Conservation (phyloP, 2,888 invertebrate species). For the Ditylenchus weischeri region DNA sequence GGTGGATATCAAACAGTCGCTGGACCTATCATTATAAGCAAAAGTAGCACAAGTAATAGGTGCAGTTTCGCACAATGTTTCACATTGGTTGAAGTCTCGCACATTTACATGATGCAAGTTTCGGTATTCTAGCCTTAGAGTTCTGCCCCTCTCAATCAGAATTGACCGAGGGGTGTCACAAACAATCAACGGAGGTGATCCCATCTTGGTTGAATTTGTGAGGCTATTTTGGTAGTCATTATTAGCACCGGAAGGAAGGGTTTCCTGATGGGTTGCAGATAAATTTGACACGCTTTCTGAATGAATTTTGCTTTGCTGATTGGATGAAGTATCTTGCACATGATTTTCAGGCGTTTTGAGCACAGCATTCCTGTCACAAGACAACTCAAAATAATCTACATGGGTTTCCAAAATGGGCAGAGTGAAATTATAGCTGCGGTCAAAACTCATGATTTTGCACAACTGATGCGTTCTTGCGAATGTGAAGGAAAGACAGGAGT, state of each 20-base stretch:
- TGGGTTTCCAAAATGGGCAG: slow-evolving; percentile 35
- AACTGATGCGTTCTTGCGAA: slow-evolving; percentile 19
- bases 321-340: too few relatives aligned
- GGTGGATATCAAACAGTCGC: slow-evolving; percentile 35
- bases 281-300: background rate
- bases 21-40: slow-evolving; percentile 26
- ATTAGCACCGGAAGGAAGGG: background rate
- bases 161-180: slow-evolving; percentile 22
- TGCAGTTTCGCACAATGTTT: slow-evolving; percentile 27
- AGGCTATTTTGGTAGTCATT: background rate
- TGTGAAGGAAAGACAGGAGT: slow-evolving; percentile 32
- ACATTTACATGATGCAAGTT: slow-evolving; percentile 40
- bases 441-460: slow-evolving; percentile 31
- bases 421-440: slow-evolving; percentile 23
- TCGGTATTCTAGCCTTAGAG: slow-evolving; percentile 33
- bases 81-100: slow-evolving; percentile 27
- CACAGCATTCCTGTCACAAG: slow-evolving; percentile 34
- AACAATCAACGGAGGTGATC: slow-evolving; percentile 15
- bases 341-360: background rate
- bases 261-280: background rate
- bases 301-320: background rate
- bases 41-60: slow-evolving; percentile 33
- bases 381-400: slow-evolving; percentile 45
- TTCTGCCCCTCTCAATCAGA: slow-evolving; percentile 32
- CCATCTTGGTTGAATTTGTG: too few relatives aligned